Evolutionary conservation across 2,113 vertebrate genomes (phyloP).

Genomic region (Thunnus thynnus): DNA sequence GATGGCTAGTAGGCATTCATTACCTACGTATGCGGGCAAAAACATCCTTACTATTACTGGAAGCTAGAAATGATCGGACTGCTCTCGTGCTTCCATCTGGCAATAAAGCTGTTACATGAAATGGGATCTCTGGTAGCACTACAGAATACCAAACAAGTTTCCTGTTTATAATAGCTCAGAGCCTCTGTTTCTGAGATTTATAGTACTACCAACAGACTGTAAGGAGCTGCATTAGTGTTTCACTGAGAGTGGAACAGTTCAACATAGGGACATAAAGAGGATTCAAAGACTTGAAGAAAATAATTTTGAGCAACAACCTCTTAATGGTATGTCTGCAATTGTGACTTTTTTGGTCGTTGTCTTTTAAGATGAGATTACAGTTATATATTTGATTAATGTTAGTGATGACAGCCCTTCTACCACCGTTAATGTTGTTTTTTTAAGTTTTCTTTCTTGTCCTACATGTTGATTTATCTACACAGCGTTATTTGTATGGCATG

Average conservation of each 20-base stretch:
- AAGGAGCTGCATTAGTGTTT: not conserved
- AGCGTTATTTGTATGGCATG: not conserved
- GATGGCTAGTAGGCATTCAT: slow-evolving; percentile 29
- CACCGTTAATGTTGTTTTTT: not conserved
- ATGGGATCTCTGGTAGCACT: slow-evolving; percentile 24
- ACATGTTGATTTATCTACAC: not conserved
- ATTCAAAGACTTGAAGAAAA: not conserved
- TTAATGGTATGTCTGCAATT: too few species aligned
- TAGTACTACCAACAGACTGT: not conserved
- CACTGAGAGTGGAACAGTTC: not conserved
- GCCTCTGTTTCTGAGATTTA: not conserved
- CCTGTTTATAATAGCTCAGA: not conserved
- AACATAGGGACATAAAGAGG: not conserved
- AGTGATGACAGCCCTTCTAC: not conserved
- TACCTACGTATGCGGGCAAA: slow-evolving; percentile 27
- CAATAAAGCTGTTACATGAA: slow-evolving; percentile 38
- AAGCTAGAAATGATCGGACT: slow-evolving; percentile 9
- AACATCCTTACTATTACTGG: slow-evolving; percentile 5
- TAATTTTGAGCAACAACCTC: too few species aligned
- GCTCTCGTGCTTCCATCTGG: slow-evolving; percentile 24
- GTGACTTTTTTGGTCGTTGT: too few species aligned
- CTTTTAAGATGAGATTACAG: not conserved
- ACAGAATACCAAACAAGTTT: slow-evolving; percentile 26
- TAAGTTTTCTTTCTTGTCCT: slow-evolving; percentile 8
- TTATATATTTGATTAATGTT: not conserved